Evolutionary conservation across 2,888 invertebrate species (phyloP), one percentile per base, ranked within the genome.

Genomic region (Campopleginae sp.): DNA sequence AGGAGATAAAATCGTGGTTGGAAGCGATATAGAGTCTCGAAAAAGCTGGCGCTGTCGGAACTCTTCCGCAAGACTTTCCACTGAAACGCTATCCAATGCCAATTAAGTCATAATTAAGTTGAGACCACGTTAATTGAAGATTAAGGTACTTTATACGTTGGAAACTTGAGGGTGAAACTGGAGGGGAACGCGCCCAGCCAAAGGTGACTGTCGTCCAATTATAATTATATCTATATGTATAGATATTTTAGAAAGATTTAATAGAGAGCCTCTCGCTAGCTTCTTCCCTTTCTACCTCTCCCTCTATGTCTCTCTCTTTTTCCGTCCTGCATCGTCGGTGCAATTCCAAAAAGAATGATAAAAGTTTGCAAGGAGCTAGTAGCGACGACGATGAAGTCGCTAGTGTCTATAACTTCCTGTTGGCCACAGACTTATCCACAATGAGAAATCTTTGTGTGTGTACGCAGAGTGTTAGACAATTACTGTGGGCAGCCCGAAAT

Each of bases 71-170:
- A 70, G 81, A 79, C 58, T 38, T 68, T 66, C 44, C 77, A 80
- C 87, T 86, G 86, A 88, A 88, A 87, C 74, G 86, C 81, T 87
- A 88, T 89, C 87, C 89, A 90, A 89, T 90, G 90, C 87, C 88
- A 90, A 90, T 90, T 90, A 90, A 89, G 88, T 87, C 85, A 90
- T 90, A 90, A 90, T 90, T 89, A 89, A 87, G 89, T 82, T 80
- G 85, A 83, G 84, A 86, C 86, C 75, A 86, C 88, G 88, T 89
- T 91, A 91, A 91, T 91, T 90, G 90, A 90, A 91, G 90, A 91
- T 91, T 90, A 91, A 90, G 90, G 90, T 90, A 90, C 89, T 89
- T 88, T 85, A 72, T 80, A 86, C 87, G 83, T 85, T 71, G 80
- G 61, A 83, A 90, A 90, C 86, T 89, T 88, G 84, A 80, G 76